A percentile compares a stretch with the other conserved stretches of the same genome.
phyloP scores from a whole-genome alignment of 2,797 vertebrate genomes.

The Sphenodon punctatus region DNA sequence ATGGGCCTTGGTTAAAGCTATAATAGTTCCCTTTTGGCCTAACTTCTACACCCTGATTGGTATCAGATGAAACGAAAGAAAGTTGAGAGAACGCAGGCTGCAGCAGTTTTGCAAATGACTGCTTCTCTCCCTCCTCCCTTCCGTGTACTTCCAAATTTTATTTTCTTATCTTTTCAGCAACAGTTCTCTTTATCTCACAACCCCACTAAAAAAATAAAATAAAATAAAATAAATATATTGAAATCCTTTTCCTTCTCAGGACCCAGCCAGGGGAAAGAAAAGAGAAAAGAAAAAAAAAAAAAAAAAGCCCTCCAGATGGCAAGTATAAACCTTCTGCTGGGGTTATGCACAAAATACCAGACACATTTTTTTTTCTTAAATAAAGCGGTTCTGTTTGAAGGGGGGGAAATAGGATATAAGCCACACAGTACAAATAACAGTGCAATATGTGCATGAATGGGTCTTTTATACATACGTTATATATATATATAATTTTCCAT shows the following conservation, averaged over 20 bases:
- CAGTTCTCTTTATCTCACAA: slow-evolving; percentile 39
- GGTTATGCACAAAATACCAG: slow-evolving; percentile 71
- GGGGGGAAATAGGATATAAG: slow-evolving; percentile 9
- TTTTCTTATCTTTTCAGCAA: slow-evolving; percentile 53
- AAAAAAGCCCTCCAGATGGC: slow-evolving; percentile 74
- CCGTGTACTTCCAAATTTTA: slow-evolving; percentile 1
- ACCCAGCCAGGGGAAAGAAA: slow-evolving; percentile 55
- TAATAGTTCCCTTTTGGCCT: slow-evolving; percentile 69
- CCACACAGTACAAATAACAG: slow-evolving; percentile 47
- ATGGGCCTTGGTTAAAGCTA: slow-evolving; percentile 66
- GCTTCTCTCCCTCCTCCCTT: slow-evolving; percentile 23
- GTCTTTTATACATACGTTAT: too few relatives aligned
- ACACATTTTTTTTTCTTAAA: slow-evolving; percentile 55
- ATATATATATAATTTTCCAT: neutral
- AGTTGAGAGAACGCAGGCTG: slow-evolving; percentile 51
- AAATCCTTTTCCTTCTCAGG: slow-evolving; percentile 69
- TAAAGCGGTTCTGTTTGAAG: slow-evolving; percentile 59
- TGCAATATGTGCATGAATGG: slow-evolving; percentile 39
- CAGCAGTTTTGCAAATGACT: slow-evolving; percentile 34
- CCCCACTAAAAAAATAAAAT: slow-evolving; percentile 22
- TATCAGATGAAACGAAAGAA: slow-evolving; percentile 63
- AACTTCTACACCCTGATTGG: slow-evolving; percentile 59
- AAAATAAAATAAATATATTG: too few relatives aligned
- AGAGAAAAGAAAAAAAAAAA: slow-evolving; percentile 43
- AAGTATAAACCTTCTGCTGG: slow-evolving; percentile 75